Conservation (phyloP, 2,888 invertebrate species). For the Poecilus cupreus region DNA sequence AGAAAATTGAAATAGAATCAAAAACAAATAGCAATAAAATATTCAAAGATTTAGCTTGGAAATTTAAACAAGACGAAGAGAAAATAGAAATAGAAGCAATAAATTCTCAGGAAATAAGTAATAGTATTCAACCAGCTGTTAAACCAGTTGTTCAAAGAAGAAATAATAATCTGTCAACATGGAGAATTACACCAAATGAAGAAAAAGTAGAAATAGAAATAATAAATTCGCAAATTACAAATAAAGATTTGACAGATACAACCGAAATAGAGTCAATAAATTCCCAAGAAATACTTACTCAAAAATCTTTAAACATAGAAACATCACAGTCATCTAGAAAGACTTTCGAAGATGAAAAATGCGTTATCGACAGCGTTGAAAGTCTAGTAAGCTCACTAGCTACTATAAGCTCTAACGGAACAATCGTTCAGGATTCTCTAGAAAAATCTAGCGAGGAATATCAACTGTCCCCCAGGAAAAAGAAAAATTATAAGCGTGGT, state of each 20-base stretch:
- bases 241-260: not conserved
- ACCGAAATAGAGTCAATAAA: slow-evolving; percentile 41
- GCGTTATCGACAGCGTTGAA: not conserved
- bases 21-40: not conserved
- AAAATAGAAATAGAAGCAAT: slow-evolving; percentile 12
- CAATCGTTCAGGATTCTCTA: slow-evolving; percentile 29
- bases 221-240: not conserved
- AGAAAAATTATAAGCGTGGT: slow-evolving; percentile 73
- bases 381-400: slow-evolving; percentile 37
- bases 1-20: not conserved
- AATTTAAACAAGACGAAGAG: not conserved
- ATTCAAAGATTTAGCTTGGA: not conserved
- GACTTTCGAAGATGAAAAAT: slow-evolving; percentile 24
- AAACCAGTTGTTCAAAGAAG: not conserved
- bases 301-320: slow-evolving; percentile 20
- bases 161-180: not conserved
- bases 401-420: slow-evolving; percentile 35
- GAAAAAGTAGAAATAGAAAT: slow-evolving; percentile 26
- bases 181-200: not conserved
- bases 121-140: not conserved
- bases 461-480: slow-evolving; percentile 64
- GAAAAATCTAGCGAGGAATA: slow-evolving; percentile 59
- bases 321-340: slow-evolving; percentile 16
- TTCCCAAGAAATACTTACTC: slow-evolving; percentile 44
- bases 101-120: slow-evolving; percentile 9